Evolutionary conservation across 2,888 invertebrate species (phyloP).

Genomic region (Agrotis exclamationis): DNA sequence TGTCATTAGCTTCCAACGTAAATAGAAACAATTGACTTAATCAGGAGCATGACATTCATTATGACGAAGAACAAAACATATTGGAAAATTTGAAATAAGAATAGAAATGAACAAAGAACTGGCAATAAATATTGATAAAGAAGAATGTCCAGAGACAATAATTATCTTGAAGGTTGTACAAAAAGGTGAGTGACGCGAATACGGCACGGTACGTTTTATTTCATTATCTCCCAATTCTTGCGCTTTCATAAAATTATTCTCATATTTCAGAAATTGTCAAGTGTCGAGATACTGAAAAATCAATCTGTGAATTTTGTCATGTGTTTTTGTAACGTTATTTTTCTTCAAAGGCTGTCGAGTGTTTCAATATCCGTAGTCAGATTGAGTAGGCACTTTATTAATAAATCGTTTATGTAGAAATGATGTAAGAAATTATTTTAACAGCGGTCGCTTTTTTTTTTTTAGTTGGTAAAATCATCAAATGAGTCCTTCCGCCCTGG

Average conservation of each 20-base stretch:
- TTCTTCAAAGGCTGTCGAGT: slow-evolving; percentile 30
- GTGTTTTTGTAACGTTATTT: slow-evolving; percentile 39
- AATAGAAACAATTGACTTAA: slow-evolving; percentile 39
- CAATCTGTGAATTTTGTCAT: slow-evolving; percentile 46
- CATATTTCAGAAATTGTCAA: slow-evolving; percentile 41
- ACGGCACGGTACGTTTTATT: slow-evolving; percentile 60
- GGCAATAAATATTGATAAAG: slow-evolving; percentile 60
- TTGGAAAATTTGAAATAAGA: slow-evolving; percentile 28
- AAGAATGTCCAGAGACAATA: slow-evolving; percentile 52
- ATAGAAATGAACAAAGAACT: slow-evolving; percentile 36
- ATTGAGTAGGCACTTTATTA: slow-evolving; percentile 29
- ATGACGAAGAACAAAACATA: slow-evolving; percentile 32
- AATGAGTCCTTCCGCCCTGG: no score
- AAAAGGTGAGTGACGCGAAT: slow-evolving; percentile 58
- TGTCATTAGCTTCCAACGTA: slow-evolving; percentile 9
- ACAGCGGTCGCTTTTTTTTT: slow-evolving; percentile 2
- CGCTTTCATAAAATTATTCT: slow-evolving; percentile 49
- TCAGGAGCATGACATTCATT: slow-evolving; percentile 27
- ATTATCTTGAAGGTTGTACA: slow-evolving; percentile 56
- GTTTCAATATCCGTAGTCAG: slow-evolving; percentile 44
- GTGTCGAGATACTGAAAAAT: slow-evolving; percentile 48
- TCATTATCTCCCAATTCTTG: slow-evolving; percentile 53
- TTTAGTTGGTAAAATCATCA: no score
- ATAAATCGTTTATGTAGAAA: slow-evolving; percentile 22
- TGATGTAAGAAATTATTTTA: slow-evolving; percentile 20